Conservation (phyloP, 2,797 vertebrate genomes). For the Periophthalmus magnuspinnatus region DNA sequence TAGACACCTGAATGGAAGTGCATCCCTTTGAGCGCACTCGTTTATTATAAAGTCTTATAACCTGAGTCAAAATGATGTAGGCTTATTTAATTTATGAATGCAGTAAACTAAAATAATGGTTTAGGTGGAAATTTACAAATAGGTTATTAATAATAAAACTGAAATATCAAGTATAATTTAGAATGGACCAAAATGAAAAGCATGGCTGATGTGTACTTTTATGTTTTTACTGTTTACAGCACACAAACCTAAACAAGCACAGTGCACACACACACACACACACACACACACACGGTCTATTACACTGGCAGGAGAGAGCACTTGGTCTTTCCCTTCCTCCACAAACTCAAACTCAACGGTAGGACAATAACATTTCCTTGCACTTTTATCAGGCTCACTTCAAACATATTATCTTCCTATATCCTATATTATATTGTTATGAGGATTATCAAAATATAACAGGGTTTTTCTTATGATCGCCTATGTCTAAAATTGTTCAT, state of each 20-base stretch:
- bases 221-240: neutral
- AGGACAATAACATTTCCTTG: neutral
- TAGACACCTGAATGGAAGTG: neutral
- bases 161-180: neutral
- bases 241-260: neutral
- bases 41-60: neutral
- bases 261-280: neutral
- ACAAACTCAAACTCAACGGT: neutral
- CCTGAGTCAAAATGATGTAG: neutral
- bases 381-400: neutral
- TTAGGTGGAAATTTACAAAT: no score
- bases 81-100: neutral
- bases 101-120: neutral
- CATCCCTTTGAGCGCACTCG: neutral
- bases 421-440: neutral
- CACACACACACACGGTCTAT: neutral
- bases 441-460: neutral
- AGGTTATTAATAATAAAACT: neutral
- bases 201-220: neutral
- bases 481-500: neutral
- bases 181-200: neutral
- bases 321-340: neutral
- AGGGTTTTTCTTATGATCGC: neutral
- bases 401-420: neutral
- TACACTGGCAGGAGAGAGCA: neutral